Conservation (phyloP, 2,888 invertebrate genomes). For the Dasypogon diadema region DNA sequence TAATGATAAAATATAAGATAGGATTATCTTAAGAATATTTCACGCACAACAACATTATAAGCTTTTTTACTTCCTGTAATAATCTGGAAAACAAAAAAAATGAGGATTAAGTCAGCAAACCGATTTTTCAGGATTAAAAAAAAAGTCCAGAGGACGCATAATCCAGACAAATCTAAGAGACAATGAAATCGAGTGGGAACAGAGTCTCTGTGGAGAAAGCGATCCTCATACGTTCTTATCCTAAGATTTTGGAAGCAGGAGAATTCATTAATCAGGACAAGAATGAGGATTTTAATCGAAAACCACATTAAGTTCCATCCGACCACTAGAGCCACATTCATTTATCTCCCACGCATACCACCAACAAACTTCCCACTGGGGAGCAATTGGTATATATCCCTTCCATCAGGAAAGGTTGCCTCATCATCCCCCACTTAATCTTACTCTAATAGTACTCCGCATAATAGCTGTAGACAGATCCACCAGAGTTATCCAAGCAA, state of each 20-base stretch:
- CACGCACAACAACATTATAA: too few relatives aligned
- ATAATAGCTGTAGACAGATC: background rate
- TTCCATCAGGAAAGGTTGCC: background rate
- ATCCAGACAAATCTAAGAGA: too few relatives aligned
- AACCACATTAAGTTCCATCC: constrained; percentile 4
- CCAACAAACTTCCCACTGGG: background rate
- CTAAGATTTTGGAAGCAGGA: background rate
- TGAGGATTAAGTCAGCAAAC: too few relatives aligned
- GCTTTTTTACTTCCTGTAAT: too few relatives aligned
- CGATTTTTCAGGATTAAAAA: too few relatives aligned
- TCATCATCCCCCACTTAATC: constrained; percentile 5
- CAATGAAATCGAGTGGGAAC: background rate
- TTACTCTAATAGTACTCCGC: background rate
- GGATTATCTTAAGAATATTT: too few relatives aligned
- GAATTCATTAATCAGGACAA: constrained; percentile 16
- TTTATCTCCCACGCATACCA: constrained; percentile 21
- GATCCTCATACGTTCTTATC: background rate
- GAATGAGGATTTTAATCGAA: background rate
- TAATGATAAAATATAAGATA: too few relatives aligned
- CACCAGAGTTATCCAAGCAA: constrained; percentile 1
- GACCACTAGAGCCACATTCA: constrained; percentile 5
- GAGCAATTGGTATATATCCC: too few relatives aligned
- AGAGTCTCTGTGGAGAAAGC: background rate
- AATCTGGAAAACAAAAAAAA: too few relatives aligned
- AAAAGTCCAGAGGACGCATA: too few relatives aligned